phyloP scores from a whole-genome alignment of 2,113 vertebrate genomes.

The Pachypanchax playfairii region DNA sequence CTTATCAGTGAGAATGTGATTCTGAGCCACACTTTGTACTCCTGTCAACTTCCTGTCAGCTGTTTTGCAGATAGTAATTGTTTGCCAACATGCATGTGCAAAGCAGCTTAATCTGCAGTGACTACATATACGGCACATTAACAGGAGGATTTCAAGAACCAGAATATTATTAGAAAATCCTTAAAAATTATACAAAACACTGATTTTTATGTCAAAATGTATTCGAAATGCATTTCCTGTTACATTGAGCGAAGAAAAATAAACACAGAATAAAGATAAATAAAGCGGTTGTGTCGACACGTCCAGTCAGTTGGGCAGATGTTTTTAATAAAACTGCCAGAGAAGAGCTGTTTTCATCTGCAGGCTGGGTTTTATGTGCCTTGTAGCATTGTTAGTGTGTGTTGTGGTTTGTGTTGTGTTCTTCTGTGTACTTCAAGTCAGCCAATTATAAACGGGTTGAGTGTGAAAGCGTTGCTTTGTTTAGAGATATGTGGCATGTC shows the following conservation, averaged over 20 bases:
- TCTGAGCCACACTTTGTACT: slow-evolving; percentile 39
- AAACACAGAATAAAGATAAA: too few species aligned
- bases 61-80: slow-evolving; percentile 32
- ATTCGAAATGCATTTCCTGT: too few species aligned
- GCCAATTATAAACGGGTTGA: slow-evolving; percentile 21
- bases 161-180: slow-evolving; percentile 1
- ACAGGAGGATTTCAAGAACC: slow-evolving; percentile 1
- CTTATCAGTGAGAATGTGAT: slow-evolving; percentile 33
- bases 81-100: slow-evolving; percentile 35
- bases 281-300: too few species aligned
- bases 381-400: neutral
- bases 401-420: slow-evolving; percentile 21
- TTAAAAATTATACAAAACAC: neutral
- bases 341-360: slow-evolving; percentile 16
- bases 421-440: slow-evolving; percentile 15
- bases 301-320: too few species aligned
- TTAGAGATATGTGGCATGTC: slow-evolving; percentile 41
- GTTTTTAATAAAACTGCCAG: neutral
- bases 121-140: slow-evolving; percentile 8
- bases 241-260: too few species aligned
- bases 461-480: slow-evolving; percentile 49
- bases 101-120: slow-evolving; percentile 27
- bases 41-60: slow-evolving; percentile 38
- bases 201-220: too few species aligned
- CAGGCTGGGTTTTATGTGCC: neutral